A percentile compares a stretch with the other conserved stretches of the same genome.
Evolutionary conservation across 2,797 vertebrate genomes (phyloP).

Genomic region (Poecilia picta): DNA sequence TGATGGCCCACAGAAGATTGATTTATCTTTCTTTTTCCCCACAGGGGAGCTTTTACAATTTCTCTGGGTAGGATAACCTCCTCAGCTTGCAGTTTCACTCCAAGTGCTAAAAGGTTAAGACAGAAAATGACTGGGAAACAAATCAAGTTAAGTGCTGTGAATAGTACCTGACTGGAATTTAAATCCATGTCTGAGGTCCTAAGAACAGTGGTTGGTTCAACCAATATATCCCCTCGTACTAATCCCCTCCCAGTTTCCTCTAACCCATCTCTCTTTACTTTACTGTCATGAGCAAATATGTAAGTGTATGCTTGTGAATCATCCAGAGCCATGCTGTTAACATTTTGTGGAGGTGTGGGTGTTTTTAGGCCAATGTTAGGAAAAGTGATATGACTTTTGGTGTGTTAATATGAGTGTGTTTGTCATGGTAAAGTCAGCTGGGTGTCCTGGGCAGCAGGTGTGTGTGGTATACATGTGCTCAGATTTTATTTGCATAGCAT

Average conservation of each 20-base stretch:
- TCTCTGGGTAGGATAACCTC: constrained; percentile 38
- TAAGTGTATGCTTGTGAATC: constrained; percentile 19
- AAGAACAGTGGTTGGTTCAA: constrained; percentile 18
- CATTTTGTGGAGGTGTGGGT: constrained; percentile 49
- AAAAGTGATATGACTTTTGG: constrained; percentile 50
- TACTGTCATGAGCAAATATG: constrained; percentile 16
- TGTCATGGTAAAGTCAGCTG: constrained; percentile 21
- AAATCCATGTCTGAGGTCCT: constrained; percentile 47
- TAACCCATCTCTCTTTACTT: constrained; percentile 18
- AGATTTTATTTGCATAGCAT: constrained; percentile 41
- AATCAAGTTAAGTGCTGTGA: constrained; percentile 75
- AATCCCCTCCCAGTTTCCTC: background rate
- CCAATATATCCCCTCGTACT: constrained; percentile 20
- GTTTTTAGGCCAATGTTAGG: constrained; percentile 57
- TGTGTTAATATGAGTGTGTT: constrained; percentile 44
- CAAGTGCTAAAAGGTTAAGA: constrained; percentile 54
- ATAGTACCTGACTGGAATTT: constrained; percentile 71
- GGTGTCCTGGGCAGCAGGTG: constrained; percentile 29
- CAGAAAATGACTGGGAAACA: constrained; percentile 52
- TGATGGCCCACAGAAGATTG: constrained; percentile 37
- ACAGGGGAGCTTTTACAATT: constrained; percentile 43
- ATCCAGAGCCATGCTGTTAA: constrained; percentile 47
- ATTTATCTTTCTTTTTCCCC: constrained; percentile 21
- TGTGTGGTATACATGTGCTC: constrained; percentile 27
- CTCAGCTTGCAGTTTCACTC: constrained; percentile 60